phyloP scores from a whole-genome alignment of 2,113 vertebrate species.

The Bos indicus region DNA sequence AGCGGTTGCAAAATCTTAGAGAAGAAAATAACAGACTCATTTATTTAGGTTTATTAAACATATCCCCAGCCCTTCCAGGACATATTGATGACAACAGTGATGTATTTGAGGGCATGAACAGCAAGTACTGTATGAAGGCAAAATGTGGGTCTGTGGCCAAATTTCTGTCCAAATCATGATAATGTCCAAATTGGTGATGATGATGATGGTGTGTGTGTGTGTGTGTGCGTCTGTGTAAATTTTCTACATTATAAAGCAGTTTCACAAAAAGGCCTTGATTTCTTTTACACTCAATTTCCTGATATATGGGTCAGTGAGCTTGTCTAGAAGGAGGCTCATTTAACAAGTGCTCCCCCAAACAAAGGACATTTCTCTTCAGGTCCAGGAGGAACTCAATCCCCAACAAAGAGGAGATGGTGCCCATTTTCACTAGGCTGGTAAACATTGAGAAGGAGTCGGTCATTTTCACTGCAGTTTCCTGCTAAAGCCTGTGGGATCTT shows the following conservation, averaged over 20 bases:
- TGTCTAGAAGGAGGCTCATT: not conserved
- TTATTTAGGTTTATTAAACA: not conserved
- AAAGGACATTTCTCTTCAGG: not conserved
- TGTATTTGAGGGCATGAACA: not conserved
- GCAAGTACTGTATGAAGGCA: not conserved
- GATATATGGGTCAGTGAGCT: not conserved
- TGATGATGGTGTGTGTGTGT: not conserved
- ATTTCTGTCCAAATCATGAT: not conserved
- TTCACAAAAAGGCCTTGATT: not conserved
- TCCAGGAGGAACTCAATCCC: not conserved
- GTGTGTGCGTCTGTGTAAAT: not conserved
- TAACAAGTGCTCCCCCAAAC: not conserved
- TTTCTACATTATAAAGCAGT: not conserved
- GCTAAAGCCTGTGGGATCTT: not conserved
- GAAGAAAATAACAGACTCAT: not conserved
- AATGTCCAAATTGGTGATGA: not conserved
- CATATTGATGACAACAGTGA: rapidly evolving
- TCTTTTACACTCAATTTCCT: not conserved
- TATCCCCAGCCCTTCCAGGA: not conserved
- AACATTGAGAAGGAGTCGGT: not conserved
- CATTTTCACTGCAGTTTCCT: not conserved
- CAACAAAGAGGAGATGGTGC: not conserved
- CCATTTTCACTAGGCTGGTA: not conserved
- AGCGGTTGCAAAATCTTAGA: not conserved
- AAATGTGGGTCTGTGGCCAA: not conserved